Evolutionary conservation across 2,113 vertebrate species (phyloP), one percentile per base, ranked within the genome.

Genomic region (Beaufortia kweichowensis): DNA sequence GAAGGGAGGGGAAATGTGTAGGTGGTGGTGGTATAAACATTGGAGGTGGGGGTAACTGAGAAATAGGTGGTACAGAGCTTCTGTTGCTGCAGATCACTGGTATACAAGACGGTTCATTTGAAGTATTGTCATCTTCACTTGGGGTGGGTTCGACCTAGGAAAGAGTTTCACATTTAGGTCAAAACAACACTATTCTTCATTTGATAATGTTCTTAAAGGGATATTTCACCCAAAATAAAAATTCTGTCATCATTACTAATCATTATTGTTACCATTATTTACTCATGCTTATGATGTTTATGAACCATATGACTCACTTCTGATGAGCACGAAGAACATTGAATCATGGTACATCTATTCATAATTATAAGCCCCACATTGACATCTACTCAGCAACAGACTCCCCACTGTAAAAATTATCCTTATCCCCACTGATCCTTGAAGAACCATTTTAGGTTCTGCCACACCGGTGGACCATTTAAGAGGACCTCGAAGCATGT

Each of bases 71-170:
- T 46, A 23, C 57, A 61, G 33, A 71, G 61, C 24, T 28, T 69
- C 67, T 70, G 57, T 60, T 46, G 12, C 43, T 62, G 55, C 61
- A 46, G 55, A 50, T 62, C 59, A 56, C 43, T 17, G 67, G 73
- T 60, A 74, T 74, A 23, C 17, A 91, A 93, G 50, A 93, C 89
- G 0, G 2, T 90, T 92, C 81, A 46, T 93, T 90, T 0, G 92
- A 93, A 81, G 92, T 90, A 56, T 93, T 92, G 89, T 92, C 91
- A 81, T 92, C 92, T 81, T 94, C 91, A n/a, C 92, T 89, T 1
- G 91, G 90, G 79, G 90, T 91, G 83, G 88, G 89, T 78, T 88
- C 91, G 69, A 89, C 92, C 96, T 98, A 85, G 0, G 62, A 9
- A 55, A 57, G 56, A 23, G 9, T 33, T 31, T 21, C 7, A 48